phyloP scores from a whole-genome alignment of 2,797 vertebrate genomes.

The Chaenodraco wilsoni region DNA sequence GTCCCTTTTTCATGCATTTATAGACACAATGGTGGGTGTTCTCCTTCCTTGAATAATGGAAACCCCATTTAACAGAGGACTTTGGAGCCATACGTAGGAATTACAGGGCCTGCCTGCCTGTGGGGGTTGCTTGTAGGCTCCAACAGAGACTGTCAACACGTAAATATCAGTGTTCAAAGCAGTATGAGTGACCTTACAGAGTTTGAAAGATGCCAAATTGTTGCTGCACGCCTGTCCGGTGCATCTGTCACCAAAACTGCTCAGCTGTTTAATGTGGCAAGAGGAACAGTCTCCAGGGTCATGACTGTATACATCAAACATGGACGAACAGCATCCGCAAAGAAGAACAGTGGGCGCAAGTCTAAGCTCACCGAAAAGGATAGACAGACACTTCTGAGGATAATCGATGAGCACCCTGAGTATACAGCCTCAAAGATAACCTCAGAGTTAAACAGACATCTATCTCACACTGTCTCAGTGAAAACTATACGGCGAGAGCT shows the following conservation, averaged over 20 bases:
- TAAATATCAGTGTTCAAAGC: not conserved
- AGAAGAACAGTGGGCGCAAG: constrained; percentile 58
- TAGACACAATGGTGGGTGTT: not conserved
- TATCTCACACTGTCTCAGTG: constrained; percentile 30
- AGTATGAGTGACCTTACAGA: constrained; percentile 57
- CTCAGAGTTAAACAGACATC: constrained; percentile 45
- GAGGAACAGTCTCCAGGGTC: constrained; percentile 54
- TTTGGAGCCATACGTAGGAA: not conserved
- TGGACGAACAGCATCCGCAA: constrained; percentile 46
- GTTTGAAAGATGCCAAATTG: constrained; percentile 58
- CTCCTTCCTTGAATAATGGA: constrained; percentile 9
- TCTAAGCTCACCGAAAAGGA: constrained; percentile 53
- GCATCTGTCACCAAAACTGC: constrained; percentile 56
- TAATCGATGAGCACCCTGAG: constrained; percentile 48
- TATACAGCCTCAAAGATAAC: constrained; percentile 49
- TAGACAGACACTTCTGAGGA: constrained; percentile 39
- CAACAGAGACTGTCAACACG: not conserved
- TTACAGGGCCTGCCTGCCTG: not conserved
- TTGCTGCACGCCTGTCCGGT: constrained; percentile 33
- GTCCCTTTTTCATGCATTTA: not conserved
- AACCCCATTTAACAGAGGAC: not conserved
- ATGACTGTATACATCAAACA: constrained; percentile 54
- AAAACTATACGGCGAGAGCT: constrained; percentile 50
- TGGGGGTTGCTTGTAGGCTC: not conserved
- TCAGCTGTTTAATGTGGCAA: constrained; percentile 52